These are phyloP conservation scores for Pristionchus japonicus DNA, from an alignment of 2,888 invertebrate genomes.

Conservation along the genomic window DNA sequence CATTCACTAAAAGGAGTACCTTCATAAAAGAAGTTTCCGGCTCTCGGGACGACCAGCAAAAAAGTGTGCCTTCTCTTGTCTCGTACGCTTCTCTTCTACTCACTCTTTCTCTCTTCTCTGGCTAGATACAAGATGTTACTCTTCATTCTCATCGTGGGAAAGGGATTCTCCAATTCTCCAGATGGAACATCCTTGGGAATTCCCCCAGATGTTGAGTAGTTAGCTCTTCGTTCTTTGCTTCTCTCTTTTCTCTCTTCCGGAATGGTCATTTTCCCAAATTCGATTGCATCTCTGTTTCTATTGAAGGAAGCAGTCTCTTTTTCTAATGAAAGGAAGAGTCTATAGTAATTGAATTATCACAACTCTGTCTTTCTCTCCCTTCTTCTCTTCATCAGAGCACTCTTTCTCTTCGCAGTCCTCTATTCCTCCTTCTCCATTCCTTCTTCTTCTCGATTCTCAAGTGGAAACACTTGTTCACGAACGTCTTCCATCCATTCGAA, in stretches of 20 bases:
- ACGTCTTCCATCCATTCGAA: background rate
- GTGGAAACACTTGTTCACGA: slow-evolving; percentile 9
- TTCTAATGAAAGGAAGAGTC: slow-evolving; percentile 21
- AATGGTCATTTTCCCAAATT: background rate
- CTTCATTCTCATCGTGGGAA: background rate
- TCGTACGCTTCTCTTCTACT: background rate
- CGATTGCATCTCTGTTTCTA: background rate
- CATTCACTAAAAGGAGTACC: background rate
- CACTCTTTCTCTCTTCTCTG: background rate
- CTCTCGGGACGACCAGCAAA: background rate
- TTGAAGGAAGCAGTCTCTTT: background rate
- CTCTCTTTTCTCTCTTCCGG: background rate
- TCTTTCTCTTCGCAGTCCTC: background rate
- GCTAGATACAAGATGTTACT: background rate
- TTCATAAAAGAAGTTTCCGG: background rate
- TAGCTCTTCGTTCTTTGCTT: background rate
- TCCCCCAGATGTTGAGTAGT: background rate
- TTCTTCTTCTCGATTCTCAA: background rate
- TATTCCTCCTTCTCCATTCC: background rate
- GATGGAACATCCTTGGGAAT: background rate
- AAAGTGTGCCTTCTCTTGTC: background rate
- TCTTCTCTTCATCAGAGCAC: too few relatives aligned
- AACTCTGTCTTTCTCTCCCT: background rate
- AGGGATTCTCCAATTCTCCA: background rate
- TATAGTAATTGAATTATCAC: slow-evolving; percentile 20